Evolutionary conservation across 30 jellyfish, hydroid and myxozoan genomes (phyloP).

Genomic region (Rhopilema esculentum): DNA sequence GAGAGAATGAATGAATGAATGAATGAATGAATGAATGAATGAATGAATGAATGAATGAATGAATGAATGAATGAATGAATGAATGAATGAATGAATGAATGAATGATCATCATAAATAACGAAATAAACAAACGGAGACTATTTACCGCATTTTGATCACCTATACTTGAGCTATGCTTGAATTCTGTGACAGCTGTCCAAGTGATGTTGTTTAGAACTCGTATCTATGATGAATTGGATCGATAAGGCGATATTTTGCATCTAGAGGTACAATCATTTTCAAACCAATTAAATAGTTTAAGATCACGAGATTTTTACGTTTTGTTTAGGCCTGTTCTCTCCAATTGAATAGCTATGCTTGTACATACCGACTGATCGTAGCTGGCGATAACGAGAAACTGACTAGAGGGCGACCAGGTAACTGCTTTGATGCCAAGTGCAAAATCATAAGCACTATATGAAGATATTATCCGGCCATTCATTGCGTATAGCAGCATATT

Average conservation of each 20-base stretch:
- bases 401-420: constrained; percentile 96
- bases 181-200: constrained; percentile 90
- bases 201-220: constrained; percentile 86
- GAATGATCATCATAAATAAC: too few species aligned
- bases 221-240: constrained; percentile 56
- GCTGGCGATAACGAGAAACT: constrained; percentile 89
- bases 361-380: constrained; percentile 95
- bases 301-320: too few species aligned
- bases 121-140: background rate
- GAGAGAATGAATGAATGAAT: too few species aligned
- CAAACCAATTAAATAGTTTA: too few species aligned
- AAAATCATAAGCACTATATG: constrained; percentile 88
- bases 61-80: too few species aligned
- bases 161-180: constrained; percentile 77
- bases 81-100: background rate
- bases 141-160: constrained; percentile 81
- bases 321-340: too few species aligned
- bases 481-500: constrained; percentile 78
- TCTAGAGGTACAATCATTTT: too few species aligned
- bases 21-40: too few species aligned
- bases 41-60: too few species aligned
- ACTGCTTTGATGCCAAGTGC: constrained; percentile 95
- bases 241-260: background rate
- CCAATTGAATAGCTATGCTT: too few species aligned
- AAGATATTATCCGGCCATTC: constrained; percentile 84